Evolutionary conservation across 2,113 vertebrate genomes (phyloP).

Genomic region (Microcebus griseorufus): DNA sequence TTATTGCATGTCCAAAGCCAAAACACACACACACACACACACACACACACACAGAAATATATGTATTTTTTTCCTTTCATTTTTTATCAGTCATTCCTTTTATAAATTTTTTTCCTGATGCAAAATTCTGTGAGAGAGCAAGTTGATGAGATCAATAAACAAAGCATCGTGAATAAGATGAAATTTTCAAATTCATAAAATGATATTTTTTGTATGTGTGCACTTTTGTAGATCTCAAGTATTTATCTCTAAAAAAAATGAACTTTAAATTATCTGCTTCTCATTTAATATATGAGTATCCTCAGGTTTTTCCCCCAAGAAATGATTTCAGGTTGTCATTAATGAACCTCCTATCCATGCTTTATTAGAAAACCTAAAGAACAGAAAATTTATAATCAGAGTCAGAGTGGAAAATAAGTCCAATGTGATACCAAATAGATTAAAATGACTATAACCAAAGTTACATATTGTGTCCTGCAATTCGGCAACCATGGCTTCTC

Average conservation of each 20-base stretch:
- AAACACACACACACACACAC: background rate
- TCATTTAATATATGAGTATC: background rate
- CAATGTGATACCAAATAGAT: background rate
- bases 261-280: background rate
- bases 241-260: background rate
- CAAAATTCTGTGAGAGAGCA: background rate
- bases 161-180: background rate
- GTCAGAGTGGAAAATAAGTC: background rate
- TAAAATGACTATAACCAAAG: background rate
- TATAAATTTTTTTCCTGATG: background rate
- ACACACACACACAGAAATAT: background rate
- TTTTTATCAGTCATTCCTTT: background rate
- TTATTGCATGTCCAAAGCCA: background rate
- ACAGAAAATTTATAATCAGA: background rate
- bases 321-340: background rate
- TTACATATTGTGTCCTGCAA: background rate
- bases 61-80: background rate
- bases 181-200: background rate
- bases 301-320: background rate
- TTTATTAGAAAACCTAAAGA: background rate
- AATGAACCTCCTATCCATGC: background rate
- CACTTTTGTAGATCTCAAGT: background rate
- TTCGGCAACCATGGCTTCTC: too few relatives aligned
- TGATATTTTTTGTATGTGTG: background rate
- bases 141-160: fast-evolving